Base-by-base conservation (phyloP, 2,888 invertebrate species). In the Chrysotoxum bicinctum region DNA sequence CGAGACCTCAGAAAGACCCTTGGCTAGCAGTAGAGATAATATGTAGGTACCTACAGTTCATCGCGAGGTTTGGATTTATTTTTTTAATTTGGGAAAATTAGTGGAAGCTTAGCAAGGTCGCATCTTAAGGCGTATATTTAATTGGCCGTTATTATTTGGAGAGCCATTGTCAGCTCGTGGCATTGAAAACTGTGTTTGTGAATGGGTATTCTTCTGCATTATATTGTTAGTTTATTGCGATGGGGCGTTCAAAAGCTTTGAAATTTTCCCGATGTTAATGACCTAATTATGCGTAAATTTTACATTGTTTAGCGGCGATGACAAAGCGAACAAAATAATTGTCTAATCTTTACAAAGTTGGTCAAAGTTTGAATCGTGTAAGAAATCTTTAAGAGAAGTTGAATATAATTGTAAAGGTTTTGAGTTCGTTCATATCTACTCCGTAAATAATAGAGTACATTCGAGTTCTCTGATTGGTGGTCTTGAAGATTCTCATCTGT, bases 231-330 rank as follows among this genome's bases (percentile, higher is more conserved):
- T 30, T 48, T 16, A 40, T 5, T 30, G n/a, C 40, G 50, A 32
- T n/a, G n/a, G 56, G 70, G 66, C 69, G 37, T 43, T 30, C 30
- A 40, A 43, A 21, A 74, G 74, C 52, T 21, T 3, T 50, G 4
- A 4, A 12, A 32, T 37, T 56, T 75, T 23, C 62, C 30, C 30
- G 35, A 70, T n/a, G 62, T 45, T 69, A 43, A 77, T 83, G 69
- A 75, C 50, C 84, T 75, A 84, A 84, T 70, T 75, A 58, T 80
- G 84, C 48, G 80, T 62, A 80, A 80, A 84, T 76, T 60, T 43
- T 70, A 26, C 48, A 60, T 48, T 68, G 19, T 62, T 37, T 14
- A 26, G 6, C 14, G 10, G 12, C 26, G 60, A 62, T 26, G 60
- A 43, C 60, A 40, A 60, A 43, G 26, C 10, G 23, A 26, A 4